A percentile compares a stretch with the other conserved stretches of the same genome.
Conservation (phyloP, 2,113 vertebrate species). For the Barbus barbus region DNA sequence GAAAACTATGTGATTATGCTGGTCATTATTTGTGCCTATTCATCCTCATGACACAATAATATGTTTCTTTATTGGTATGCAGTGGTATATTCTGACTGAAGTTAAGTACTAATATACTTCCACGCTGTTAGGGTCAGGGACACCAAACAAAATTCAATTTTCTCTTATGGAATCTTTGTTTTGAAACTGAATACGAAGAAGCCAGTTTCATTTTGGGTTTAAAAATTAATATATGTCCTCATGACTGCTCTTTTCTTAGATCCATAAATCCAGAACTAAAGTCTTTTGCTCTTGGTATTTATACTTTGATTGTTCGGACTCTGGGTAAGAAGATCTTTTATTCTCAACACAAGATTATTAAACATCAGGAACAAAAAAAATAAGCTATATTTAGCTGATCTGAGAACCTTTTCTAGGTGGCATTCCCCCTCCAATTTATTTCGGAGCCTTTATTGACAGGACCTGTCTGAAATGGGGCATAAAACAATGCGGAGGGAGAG, state of each 20-base stretch:
- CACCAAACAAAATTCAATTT: not conserved
- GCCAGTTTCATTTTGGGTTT: not conserved
- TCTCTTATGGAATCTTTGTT: too few species aligned
- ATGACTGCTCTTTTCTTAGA: conserved; percentile 66
- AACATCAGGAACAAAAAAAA: not conserved
- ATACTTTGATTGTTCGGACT: conserved; percentile 75
- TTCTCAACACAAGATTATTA: not conserved
- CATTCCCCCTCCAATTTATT: conserved; percentile 92
- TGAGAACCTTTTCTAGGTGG: conserved; percentile 78
- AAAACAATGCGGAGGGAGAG: conserved; percentile 79
- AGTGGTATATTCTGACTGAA: not conserved
- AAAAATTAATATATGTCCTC: not conserved
- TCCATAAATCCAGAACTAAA: conserved; percentile 85
- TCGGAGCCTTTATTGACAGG: conserved; percentile 88
- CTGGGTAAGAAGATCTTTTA: conserved; percentile 77
- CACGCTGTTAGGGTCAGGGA: too few species aligned
- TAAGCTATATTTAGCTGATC: not conserved
- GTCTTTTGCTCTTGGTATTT: conserved; percentile 86
- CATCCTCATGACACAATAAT: not conserved
- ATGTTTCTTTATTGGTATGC: not conserved
- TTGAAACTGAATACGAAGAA: too few species aligned
- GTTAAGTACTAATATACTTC: not conserved
- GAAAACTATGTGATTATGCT: not conserved
- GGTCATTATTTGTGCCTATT: not conserved
- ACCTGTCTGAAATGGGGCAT: conserved; percentile 93